Base-by-base conservation (phyloP, 1,140 invertebrate species). In the Rhizoglyphus robini region DNA sequence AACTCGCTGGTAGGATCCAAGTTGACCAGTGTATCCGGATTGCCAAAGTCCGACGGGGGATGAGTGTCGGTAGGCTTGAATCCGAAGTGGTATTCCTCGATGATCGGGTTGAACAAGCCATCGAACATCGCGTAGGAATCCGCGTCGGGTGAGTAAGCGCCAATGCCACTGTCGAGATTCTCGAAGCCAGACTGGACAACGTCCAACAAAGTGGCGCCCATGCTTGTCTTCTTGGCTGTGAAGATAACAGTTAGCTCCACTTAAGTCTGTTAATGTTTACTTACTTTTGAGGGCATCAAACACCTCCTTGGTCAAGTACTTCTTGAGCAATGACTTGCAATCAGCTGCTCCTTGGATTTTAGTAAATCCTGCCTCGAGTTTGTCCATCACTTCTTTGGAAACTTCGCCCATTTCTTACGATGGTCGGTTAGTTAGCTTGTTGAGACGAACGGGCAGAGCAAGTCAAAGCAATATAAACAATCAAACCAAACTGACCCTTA, bases 111-210 rank as follows among this genome's bases (percentile, higher is more conserved):
- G 75, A 96, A 96, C 66, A 96, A 80, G 65, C 88, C 87, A 66
- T 87, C 82, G 75, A 96, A 96, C 3, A 89, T 80, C 69, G 85
- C 84, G 81, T 96, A 96, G 31, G 90, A 76, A 74, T 96, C 91
- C 67, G 90, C 88, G 78, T 96, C 92, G 32, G 92, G 90, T 61
- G 92, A 92, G 72, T 96, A 96, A 78, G 96, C 90, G 76, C 92
- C 92, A 60, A 95, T 86, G 70, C 91, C 90, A 65, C 89, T 74
- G 69, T 80, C 79, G 59, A 77, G 69, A 71, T 92, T 90, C 77
- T 90, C 88, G 73, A 91, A 74, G 77, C 88, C 88, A 70, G 90
- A 93, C 77, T 94, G 90, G 74, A 94, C 88, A 70, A 88, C 86
- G 79, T 95, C 90, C 69, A 93, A 79, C 49, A 94, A 83, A 58